Evolutionary conservation across 2,113 vertebrate genomes (phyloP), one percentile per base, ranked within the genome.

Genomic region (Oryzias javanicus): DNA sequence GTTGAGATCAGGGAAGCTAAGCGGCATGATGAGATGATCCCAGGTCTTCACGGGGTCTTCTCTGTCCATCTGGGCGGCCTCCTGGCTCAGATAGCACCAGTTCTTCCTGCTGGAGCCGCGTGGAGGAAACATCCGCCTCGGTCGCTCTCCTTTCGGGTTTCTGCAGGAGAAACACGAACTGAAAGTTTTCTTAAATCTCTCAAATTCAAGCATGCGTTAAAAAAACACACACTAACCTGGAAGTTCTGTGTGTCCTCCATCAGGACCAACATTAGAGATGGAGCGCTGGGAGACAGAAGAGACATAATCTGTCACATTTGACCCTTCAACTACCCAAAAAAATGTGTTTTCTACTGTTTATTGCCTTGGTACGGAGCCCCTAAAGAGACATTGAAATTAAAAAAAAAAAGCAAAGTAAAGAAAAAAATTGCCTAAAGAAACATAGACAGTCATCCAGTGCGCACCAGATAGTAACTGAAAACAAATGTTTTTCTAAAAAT

Each of bases 11-110:
- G 91, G 89, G 75, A 95, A 84, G 74, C 88, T 83, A 6, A 81
- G 89, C 54, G 91, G 83, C 83, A 64, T 90, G 0, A 90, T 91
- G 19, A 83, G 85, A 84, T 92, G 94, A 85, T 96, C 95, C 92
- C 90, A 94, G 1, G 93, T 91, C 84, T 89, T 69, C 86, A 90
- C 72, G 61, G 84, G 63, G 69, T 93, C 70, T 74, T 85, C 85
- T 57, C 8, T 67, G 78, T 91, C 89, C 76, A 91, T 48, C 61
- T 83, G 75, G 51, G 88, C 84, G 2, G 92, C 93, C 47, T 94
- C 93, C 60, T 90, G 88, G 57, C 82, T 81, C 49, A 93, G 78
- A 73, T 93, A 94, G 72, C 82, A 86, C 85, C 91, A 91, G 46
- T 94, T 90, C 70, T 93, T 87, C 42, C 47, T 86, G 69, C 64